Conservation (phyloP, 1,140 invertebrate genomes). For the Medauroidea extradentata region DNA sequence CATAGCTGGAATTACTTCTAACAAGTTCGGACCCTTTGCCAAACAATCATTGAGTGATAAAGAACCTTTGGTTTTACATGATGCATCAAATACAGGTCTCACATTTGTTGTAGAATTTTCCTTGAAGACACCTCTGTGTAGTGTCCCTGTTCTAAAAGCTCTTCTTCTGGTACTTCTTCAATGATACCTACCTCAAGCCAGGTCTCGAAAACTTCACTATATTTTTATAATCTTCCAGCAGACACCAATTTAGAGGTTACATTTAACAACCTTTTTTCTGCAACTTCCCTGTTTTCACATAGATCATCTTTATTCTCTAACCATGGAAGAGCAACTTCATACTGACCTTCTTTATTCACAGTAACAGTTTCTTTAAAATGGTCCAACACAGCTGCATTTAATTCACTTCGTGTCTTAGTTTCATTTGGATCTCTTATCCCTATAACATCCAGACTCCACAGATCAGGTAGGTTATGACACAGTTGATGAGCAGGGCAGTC, state of each 20-base stretch:
- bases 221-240: slow-evolving; percentile 26
- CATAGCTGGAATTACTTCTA: slow-evolving; percentile 39
- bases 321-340: slow-evolving; percentile 34
- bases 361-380: slow-evolving; percentile 31
- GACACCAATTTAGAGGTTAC: slow-evolving; percentile 23
- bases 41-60: slow-evolving; percentile 40
- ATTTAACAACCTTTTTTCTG: slow-evolving; percentile 20
- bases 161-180: slow-evolving; percentile 25
- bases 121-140: slow-evolving; percentile 36
- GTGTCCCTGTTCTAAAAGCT: slow-evolving; percentile 22
- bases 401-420: slow-evolving; percentile 23
- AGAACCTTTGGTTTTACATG: slow-evolving; percentile 21
- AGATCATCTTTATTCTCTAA: slow-evolving; percentile 25
- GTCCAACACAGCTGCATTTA: slow-evolving; percentile 22
- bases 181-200: slow-evolving; percentile 32
- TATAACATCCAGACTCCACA: slow-evolving; percentile 40
- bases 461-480: slow-evolving; percentile 25
- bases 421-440: slow-evolving; percentile 37
- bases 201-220: slow-evolving; percentile 31
- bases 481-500: slow-evolving; percentile 20
- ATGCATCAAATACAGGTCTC: slow-evolving; percentile 22
- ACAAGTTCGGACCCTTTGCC: slow-evolving; percentile 39
- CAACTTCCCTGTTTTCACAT: slow-evolving; percentile 23
- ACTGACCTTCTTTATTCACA: slow-evolving; percentile 25
- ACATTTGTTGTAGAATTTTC: slow-evolving; percentile 29